Evolutionary conservation across 1,140 invertebrate genomes (phyloP).

Genomic region (Drosophila punjabiensis): DNA sequence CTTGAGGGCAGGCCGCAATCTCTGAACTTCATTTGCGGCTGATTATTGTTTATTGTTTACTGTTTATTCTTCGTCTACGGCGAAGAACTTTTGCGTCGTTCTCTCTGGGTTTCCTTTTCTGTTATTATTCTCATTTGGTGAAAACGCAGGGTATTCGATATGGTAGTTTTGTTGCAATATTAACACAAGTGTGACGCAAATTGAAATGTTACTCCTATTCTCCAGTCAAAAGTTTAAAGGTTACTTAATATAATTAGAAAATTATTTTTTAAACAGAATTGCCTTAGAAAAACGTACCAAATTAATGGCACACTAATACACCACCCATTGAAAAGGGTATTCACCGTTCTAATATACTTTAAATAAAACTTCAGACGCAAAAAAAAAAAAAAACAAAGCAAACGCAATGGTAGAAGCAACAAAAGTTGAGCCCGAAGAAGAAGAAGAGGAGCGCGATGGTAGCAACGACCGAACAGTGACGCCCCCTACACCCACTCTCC

Average conservation of each 20-base stretch:
- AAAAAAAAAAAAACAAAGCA: conserved; percentile 14
- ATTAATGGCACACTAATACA: too few species aligned
- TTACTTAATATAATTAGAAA: not conserved
- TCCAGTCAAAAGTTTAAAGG: not conserved
- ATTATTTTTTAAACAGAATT: not conserved
- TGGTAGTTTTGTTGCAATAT: not conserved
- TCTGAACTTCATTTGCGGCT: conserved; percentile 33
- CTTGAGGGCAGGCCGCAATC: conserved; percentile 18
- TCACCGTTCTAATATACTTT: not conserved
- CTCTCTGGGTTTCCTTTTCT: conserved; percentile 16
- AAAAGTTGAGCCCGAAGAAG: conserved; percentile 15
- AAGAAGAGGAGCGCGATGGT: conserved; percentile 16
- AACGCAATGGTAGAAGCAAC: conserved; percentile 16
- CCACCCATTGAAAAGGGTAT: not conserved
- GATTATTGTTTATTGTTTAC: conserved; percentile 26
- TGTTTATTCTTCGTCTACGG: conserved; percentile 34
- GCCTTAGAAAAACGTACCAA: too few species aligned
- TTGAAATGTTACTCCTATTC: not conserved
- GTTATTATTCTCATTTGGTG: conserved; percentile 24
- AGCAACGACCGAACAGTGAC: conserved; percentile 31
- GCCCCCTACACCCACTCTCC: conserved; percentile 7
- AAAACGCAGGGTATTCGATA: not conserved
- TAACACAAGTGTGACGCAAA: not conserved
- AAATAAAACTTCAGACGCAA: not conserved
- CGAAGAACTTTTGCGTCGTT: conserved; percentile 60